Base-by-base conservation (phyloP, 2,113 vertebrate species). In the Onychostoma macrolepis region DNA sequence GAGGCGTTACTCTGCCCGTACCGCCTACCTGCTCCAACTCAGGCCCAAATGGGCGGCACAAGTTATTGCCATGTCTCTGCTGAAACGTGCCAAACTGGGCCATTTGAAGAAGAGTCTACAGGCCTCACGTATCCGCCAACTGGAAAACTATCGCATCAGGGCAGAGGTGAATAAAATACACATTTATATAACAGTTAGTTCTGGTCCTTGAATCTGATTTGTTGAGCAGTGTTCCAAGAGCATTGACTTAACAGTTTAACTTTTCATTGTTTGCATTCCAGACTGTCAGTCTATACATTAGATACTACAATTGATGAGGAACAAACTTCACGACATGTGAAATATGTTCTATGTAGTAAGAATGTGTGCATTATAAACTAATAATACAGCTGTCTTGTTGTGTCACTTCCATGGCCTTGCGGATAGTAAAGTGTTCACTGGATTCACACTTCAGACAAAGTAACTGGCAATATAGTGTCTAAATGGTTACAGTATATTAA, bases 71-170 rank as follows among this genome's bases (percentile, higher is more conserved):
- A 6, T 92, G 0, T 88, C 94, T 8, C 97, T 96, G 97, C 92
- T 94, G 82, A 89, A 93, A 85, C 86, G 87, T 45, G 74, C 83
- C 71, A 96, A 92, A 89, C 90, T 90, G 93, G 86, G 88, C 28
- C 92, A 85, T 19, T 86, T 96, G 56, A 94, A 87, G 84, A 94
- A 88, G 75, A 84, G 91, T 92, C 95, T 96, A 90, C 91, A 94
- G 94, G 96, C 94, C 45, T 92, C 94, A 0, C 95, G 94, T 0
- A 92, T 88, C 28, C 93, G 91, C 89, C 96, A 99, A 90, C 95
- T 98, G 94, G 94, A 97, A 93, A 98, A 96, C 92, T 96, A 95
- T 87, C 93, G 88, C 91, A 92, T 89, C 83, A 95, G 97, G 94
- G 96, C 95, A 89, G 94, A 98, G 97, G 97, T 99, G 93, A 90